Evolutionary conservation across 2,888 invertebrate species (phyloP).

Genomic region (Leptinotarsa peninsularis): DNA sequence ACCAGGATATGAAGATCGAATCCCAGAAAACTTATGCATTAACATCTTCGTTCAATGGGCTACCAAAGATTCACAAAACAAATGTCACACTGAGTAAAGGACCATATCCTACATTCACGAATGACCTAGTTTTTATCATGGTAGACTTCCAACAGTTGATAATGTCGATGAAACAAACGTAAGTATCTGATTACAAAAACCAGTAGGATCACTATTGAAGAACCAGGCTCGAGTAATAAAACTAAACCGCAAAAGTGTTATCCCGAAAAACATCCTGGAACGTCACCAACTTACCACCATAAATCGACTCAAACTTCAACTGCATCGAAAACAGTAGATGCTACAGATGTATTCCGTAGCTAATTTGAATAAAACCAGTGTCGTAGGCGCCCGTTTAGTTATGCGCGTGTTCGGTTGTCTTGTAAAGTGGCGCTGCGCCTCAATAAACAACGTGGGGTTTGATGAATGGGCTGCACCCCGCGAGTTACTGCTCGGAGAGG

Average conservation of each 20-base stretch:
- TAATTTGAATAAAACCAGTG: slow-evolving; percentile 63
- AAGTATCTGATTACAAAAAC: too few relatives aligned
- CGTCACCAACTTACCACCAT: background rate
- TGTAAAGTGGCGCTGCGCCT: slow-evolving; percentile 59
- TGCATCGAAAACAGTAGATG: slow-evolving; percentile 51
- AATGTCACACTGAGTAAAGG: too few relatives aligned
- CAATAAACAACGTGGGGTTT: slow-evolving; percentile 62
- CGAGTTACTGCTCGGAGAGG: slow-evolving; percentile 38
- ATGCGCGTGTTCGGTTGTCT: slow-evolving; percentile 59
- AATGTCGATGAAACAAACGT: too few relatives aligned
- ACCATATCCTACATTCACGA: too few relatives aligned
- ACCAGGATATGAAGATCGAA: too few relatives aligned
- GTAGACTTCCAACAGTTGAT: too few relatives aligned
- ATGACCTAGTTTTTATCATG: too few relatives aligned
- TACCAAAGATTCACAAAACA: too few relatives aligned
- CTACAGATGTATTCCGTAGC: slow-evolving; percentile 58
- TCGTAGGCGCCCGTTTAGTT: slow-evolving; percentile 61
- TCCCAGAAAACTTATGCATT: too few relatives aligned
- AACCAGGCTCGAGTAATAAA: background rate
- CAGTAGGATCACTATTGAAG: too few relatives aligned
- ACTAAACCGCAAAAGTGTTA: background rate
- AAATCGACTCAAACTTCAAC: background rate
- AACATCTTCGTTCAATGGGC: too few relatives aligned
- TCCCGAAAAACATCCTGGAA: background rate
- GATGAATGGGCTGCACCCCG: slow-evolving; percentile 56